These are phyloP conservation scores for Capromys pilorides DNA, from an alignment of 2,797 vertebrate species.

Conservation along the genomic window DNA sequence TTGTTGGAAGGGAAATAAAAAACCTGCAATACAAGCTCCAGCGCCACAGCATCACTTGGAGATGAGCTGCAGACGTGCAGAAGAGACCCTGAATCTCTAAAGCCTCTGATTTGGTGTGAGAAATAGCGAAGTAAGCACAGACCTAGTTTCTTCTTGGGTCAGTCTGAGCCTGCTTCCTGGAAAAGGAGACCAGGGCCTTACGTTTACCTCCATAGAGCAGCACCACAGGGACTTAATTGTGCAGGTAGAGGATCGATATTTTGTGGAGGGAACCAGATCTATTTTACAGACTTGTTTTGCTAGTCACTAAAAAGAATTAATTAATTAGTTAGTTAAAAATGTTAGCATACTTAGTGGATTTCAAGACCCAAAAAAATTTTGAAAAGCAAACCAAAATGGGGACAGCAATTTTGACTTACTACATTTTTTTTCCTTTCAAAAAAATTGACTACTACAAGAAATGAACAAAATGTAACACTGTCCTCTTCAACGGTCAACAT, in stretches of 20 bases:
- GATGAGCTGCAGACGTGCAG: neutral
- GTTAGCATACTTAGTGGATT: neutral
- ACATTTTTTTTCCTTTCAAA: neutral
- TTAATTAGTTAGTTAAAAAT: neutral
- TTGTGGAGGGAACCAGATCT: neutral
- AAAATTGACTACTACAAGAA: neutral
- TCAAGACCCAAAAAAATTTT: neutral
- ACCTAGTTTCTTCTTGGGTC: rapidly evolving
- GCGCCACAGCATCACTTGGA: neutral
- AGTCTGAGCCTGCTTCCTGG: neutral
- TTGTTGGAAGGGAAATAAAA: rapidly evolving
- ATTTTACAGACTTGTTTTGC: neutral
- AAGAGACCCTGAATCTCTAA: neutral
- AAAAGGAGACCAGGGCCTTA: rapidly evolving
- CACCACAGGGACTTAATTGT: neutral
- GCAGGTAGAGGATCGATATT: neutral
- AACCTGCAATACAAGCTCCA: neutral
- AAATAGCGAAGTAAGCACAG: neutral
- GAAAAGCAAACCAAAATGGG: neutral
- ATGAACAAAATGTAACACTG: neutral
- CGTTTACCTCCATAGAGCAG: neutral
- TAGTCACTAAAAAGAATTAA: neutral
- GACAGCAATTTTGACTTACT: neutral
- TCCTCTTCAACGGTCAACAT: neutral
- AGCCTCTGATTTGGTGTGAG: neutral